Evolutionary conservation across 2,113 vertebrate genomes (phyloP).

Genomic region (Eurypyga helias): DNA sequence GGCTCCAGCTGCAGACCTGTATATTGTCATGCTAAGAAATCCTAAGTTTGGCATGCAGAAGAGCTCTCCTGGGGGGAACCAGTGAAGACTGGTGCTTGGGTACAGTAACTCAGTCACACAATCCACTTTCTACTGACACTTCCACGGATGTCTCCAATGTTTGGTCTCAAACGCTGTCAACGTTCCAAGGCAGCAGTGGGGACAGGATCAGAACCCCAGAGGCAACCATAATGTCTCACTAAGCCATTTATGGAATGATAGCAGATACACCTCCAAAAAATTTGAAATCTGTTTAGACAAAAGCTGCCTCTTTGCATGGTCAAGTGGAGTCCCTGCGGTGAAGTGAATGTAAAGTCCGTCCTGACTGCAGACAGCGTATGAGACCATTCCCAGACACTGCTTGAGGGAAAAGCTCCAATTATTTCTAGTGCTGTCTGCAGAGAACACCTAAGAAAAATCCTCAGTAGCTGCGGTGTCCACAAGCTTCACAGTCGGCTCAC

Average conservation of each 20-base stretch:
- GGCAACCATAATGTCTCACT: neutral
- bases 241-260: neutral
- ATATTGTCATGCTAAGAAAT: neutral
- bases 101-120: neutral
- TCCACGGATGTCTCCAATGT: neutral
- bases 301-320: neutral
- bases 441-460: neutral
- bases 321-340: neutral
- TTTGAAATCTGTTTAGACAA: neutral
- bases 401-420: neutral
- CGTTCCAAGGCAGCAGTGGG: rapidly evolving
- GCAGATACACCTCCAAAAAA: neutral
- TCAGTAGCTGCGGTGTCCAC: neutral
- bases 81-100: neutral
- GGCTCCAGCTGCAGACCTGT: neutral
- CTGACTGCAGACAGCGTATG: neutral
- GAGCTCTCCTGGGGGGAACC: neutral
- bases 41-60: neutral
- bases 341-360: neutral
- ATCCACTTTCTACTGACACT: neutral
- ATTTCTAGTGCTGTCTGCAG: neutral
- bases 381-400: neutral
- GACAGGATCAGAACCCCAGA: neutral
- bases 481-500: neutral
- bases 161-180: neutral